A percentile compares a stretch with the other conserved stretches of the same genome.
phyloP scores from a whole-genome alignment of 2,797 vertebrate species.

The Chelonia mydas region DNA sequence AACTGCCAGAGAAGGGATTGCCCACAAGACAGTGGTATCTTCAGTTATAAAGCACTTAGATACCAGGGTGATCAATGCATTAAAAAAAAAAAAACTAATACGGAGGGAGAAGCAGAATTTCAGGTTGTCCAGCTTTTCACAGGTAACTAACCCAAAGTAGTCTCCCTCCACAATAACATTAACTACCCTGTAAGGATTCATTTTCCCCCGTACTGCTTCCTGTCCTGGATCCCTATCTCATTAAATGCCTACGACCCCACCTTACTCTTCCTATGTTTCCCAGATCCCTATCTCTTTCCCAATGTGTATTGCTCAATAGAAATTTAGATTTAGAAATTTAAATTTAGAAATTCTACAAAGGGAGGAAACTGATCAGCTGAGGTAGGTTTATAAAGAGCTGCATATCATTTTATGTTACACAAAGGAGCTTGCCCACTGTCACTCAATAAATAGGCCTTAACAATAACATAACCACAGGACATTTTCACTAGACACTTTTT shows the following conservation, averaged over 20 bases:
- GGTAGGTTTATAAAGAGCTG: constrained; percentile 13
- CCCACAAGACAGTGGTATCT: neutral
- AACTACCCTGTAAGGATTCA: neutral
- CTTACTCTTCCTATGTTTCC: neutral
- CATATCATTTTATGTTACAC: constrained; percentile 10
- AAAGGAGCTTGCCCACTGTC: constrained; percentile 28
- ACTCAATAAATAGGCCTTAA: constrained; percentile 45
- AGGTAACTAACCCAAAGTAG: neutral
- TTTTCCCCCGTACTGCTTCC: neutral
- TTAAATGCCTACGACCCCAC: accelerated
- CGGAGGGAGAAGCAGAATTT: neutral
- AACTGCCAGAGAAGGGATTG: neutral
- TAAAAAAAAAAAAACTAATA: neutral
- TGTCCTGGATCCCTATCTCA: neutral
- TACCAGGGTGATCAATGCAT: neutral
- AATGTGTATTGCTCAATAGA: accelerated
- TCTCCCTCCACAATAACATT: neutral
- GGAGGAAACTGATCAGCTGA: neutral
- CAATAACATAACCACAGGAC: constrained; percentile 14
- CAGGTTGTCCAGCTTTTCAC: neutral
- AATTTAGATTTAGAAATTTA: too few relatives aligned
- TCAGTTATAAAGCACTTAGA: neutral
- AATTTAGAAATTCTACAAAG: neutral
- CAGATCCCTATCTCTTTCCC: neutral
- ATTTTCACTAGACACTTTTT: constrained; percentile 13